phyloP scores from a whole-genome alignment of 2,113 vertebrate genomes.

The Riparia riparia region DNA sequence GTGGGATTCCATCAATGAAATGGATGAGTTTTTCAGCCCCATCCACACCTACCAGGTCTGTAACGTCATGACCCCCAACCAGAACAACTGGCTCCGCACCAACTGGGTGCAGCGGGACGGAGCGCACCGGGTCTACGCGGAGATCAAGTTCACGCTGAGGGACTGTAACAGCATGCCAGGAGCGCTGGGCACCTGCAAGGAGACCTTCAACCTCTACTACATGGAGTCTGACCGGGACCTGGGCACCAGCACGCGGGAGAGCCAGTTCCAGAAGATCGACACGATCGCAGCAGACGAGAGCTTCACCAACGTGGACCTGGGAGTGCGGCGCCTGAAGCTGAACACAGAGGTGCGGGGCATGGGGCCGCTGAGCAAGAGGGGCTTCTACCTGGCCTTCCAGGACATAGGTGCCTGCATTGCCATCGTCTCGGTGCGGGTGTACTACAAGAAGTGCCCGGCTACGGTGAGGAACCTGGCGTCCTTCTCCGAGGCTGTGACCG shows the following conservation, averaged over 20 bases:
- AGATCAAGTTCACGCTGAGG: constrained; percentile 94
- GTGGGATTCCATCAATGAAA: constrained; percentile 98
- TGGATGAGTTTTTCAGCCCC: constrained; percentile 94
- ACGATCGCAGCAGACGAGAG: constrained; percentile 97
- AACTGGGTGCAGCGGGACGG: constrained; percentile 91
- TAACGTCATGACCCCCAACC: constrained; percentile 95
- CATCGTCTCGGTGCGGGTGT: constrained; percentile 90
- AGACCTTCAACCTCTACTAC: constrained; percentile 98
- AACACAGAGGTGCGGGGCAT: constrained; percentile 94
- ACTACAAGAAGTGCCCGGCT: constrained; percentile 94
- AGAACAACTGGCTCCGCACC: constrained; percentile 98
- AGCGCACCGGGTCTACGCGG: constrained; percentile 89
- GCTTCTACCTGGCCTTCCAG: constrained; percentile 97
- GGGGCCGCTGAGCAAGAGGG: constrained; percentile 87
- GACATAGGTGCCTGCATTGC: constrained; percentile 96
- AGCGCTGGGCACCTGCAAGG: constrained; percentile 95
- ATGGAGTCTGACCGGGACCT: constrained; percentile 90
- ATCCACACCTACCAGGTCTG: constrained; percentile 99
- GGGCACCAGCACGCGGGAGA: constrained; percentile 87
- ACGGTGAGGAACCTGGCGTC: constrained; percentile 91
- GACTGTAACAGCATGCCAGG: constrained; percentile 99
- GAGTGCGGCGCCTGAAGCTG: constrained; percentile 90
- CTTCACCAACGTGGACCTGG: constrained; percentile 94
- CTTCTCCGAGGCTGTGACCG: constrained; percentile 93
- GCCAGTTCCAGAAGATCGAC: constrained; percentile 94